These are phyloP conservation scores for Poecilia velifera DNA, from an alignment of 2,797 vertebrate genomes.

Conservation along the genomic window DNA sequence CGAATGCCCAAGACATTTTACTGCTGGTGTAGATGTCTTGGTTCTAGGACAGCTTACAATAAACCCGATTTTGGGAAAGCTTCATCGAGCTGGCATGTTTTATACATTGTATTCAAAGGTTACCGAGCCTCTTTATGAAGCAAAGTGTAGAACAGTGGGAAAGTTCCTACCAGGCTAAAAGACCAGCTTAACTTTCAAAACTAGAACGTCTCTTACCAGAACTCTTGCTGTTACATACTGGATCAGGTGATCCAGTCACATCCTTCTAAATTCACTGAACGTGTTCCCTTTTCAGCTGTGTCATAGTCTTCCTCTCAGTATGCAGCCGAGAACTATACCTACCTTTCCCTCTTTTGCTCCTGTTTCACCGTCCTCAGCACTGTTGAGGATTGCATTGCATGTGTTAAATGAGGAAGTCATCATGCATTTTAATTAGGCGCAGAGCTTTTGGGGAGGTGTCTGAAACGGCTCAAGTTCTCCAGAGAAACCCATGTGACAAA, in stretches of 20 bases:
- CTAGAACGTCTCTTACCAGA: not conserved
- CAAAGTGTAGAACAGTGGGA: too few species aligned
- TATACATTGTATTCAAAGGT: too few species aligned
- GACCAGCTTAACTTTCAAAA: not conserved
- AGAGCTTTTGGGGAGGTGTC: not conserved
- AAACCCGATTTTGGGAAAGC: too few species aligned
- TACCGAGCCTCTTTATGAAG: too few species aligned
- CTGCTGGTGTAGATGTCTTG: too few species aligned
- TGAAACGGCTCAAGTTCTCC: not conserved
- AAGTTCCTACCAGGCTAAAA: too few species aligned
- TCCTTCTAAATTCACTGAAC: not conserved
- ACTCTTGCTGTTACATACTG: not conserved
- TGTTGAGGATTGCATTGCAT: not conserved
- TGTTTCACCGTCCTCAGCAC: not conserved
- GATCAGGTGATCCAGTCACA: not conserved
- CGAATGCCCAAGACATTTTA: too few species aligned
- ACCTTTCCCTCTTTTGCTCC: not conserved
- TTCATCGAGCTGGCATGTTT: too few species aligned
- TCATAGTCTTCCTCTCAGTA: not conserved
- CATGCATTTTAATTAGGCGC: not conserved
- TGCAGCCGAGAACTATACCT: not conserved
- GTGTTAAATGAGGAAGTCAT: not conserved
- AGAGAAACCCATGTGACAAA: slow-evolving; percentile 38
- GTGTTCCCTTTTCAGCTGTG: not conserved
- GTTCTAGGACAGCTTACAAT: too few species aligned